phyloP scores from a whole-genome alignment of 2,113 vertebrate genomes.

The Pithys albifrons region DNA sequence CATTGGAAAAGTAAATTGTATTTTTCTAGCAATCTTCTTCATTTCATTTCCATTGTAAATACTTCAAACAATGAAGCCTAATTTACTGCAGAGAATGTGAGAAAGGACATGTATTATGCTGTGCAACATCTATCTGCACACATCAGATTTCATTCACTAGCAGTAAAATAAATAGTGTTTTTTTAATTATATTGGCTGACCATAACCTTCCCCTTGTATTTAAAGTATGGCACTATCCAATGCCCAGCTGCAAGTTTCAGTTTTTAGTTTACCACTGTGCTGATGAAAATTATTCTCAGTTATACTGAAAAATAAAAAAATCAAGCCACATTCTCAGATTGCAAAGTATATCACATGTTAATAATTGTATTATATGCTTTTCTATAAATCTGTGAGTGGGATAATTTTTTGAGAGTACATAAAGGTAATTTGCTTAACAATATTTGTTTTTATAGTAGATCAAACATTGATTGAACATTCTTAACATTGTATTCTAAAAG shows the following conservation, averaged over 20 bases:
- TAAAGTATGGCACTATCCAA: background rate
- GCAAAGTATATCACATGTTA: background rate
- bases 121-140: constrained; percentile 24
- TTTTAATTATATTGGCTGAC: background rate
- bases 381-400: background rate
- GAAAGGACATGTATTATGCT: background rate
- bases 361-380: constrained; percentile 9
- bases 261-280: background rate
- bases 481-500: background rate
- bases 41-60: constrained; percentile 44
- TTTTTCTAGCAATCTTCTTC: constrained; percentile 44
- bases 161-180: background rate
- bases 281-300: background rate
- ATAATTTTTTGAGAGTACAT: background rate
- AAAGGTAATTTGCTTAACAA: background rate
- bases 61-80: constrained; percentile 18
- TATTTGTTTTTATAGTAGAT: constrained; percentile 1
- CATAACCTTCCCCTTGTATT: background rate
- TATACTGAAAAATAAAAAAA: background rate
- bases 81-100: constrained; percentile 23
- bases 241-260: background rate
- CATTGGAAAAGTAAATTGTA: constrained; percentile 42
- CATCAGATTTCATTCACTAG: constrained; percentile 11
- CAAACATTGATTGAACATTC: background rate
- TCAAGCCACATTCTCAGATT: background rate